A percentile compares a stretch with the other conserved stretches of the same genome.
phyloP scores from a whole-genome alignment of 2,797 vertebrate genomes.

The Cirrhinus molitorella region DNA sequence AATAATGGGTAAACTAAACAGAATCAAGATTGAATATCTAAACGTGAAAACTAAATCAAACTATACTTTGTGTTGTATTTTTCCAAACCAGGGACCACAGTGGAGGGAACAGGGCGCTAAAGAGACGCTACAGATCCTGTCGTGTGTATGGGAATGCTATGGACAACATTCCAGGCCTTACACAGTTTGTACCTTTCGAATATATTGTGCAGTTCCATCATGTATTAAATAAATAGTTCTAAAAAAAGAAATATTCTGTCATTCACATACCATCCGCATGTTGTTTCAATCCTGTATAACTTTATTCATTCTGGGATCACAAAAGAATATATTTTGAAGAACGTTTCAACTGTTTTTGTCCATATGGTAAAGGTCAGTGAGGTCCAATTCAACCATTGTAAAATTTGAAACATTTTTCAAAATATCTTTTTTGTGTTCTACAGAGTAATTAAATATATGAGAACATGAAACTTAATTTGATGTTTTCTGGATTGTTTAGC shows the following conservation, averaged over 20 bases:
- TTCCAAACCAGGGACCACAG: conserved; percentile 88
- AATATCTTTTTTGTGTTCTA: background rate
- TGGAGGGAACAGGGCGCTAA: conserved; percentile 89
- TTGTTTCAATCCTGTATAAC: background rate
- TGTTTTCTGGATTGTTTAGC: conserved; percentile 68
- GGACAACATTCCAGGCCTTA: conserved; percentile 94
- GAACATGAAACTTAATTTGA: background rate
- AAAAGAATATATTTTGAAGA: background rate
- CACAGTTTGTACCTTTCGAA: conserved; percentile 83
- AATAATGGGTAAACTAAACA: background rate
- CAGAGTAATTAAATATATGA: background rate
- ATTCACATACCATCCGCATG: too few relatives aligned
- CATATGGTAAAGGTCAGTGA: background rate
- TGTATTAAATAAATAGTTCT: background rate
- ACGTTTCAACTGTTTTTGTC: background rate
- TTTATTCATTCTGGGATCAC: background rate
- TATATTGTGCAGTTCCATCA: background rate
- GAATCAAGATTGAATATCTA: background rate
- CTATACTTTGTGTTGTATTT: background rate
- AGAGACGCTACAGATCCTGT: conserved; percentile 84
- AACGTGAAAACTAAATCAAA: background rate
- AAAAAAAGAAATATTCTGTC: background rate
- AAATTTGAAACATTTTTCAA: background rate
- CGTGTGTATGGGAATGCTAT: conserved; percentile 89
- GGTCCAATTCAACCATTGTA: background rate